Evolutionary conservation across 2,113 vertebrate species (phyloP), one percentile per base, ranked within the genome.

Genomic region (Equus przewalskii): DNA sequence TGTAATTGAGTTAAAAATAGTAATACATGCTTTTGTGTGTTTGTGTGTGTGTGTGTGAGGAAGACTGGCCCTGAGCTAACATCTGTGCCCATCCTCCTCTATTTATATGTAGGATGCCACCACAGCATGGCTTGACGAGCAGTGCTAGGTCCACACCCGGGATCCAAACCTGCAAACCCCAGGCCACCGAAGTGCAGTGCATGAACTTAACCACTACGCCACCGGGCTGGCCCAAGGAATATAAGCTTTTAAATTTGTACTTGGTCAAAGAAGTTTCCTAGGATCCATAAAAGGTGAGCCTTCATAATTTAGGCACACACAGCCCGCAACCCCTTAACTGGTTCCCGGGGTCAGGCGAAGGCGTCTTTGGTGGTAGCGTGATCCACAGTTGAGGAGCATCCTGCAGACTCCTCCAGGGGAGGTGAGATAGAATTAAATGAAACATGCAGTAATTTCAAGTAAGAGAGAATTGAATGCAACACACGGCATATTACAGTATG

Each of bases 361-460:
- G 1, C 15, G 1, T 12, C 18, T 76, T 28, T 36, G 58, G 2
- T 5, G 10, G 30, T 12, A 33, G 7, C 7, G 7, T 0, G 9
- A 36, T 8, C 36, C 13, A 24, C 1, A 18, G 5, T 16, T 4
- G 0, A 12, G 15, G 8, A 12, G 3, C 7, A 22, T 2, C 22
- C 41, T 54, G 4, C 16, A 79, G 13, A 6, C 14, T 85, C 6
- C 49, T 75, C 46, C 33, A 30, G 11, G 26, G 26, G 3, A 84
- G 13, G 26, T 4, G 9, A 19, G 33, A 56, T 22, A 14, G n/a
- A 28, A 56, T 49, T 46, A 80, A 7, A 54, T 54, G 51, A 54
- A 54, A 54, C 51, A 54, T 54, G 15, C 51, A 3, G 51, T 14
- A 54, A 14, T 14, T 54, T 54, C 13, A 54, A 54, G 51, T 4